phyloP scores from a whole-genome alignment of 2,888 invertebrate species.

The Epistrophella euchroma region DNA sequence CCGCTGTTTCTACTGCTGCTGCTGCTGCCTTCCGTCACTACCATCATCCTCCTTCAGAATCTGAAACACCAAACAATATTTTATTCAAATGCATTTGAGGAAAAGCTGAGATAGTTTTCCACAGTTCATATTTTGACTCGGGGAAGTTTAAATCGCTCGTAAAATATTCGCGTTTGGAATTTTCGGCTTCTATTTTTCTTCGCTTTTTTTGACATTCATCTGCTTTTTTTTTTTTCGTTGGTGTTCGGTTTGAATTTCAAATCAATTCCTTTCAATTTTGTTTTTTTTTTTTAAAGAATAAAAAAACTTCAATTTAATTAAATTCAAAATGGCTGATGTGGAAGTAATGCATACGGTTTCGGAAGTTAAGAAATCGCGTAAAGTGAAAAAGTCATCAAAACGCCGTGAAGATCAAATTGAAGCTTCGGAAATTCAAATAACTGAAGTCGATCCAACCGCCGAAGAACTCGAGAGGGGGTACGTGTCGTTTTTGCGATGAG shows the following conservation, averaged over 20 bases:
- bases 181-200: slow-evolving; percentile 37
- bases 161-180: slow-evolving; percentile 57
- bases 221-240: slow-evolving; percentile 1
- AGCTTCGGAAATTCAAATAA: slow-evolving; percentile 92
- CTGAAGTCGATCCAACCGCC: slow-evolving; percentile 89
- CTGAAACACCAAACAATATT: slow-evolving; percentile 41
- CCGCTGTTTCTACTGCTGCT: not conserved
- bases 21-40: slow-evolving; percentile 16
- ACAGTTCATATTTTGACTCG: slow-evolving; percentile 83
- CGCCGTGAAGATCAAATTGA: slow-evolving; percentile 88
- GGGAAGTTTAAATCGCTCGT: slow-evolving; percentile 80
- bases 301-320: not conserved
- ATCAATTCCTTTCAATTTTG: not conserved
- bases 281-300: slow-evolving; percentile 26
- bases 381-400: slow-evolving; percentile 94
- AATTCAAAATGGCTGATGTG: slow-evolving; percentile 92
- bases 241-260: slow-evolving; percentile 30
- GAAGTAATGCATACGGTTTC: slow-evolving; percentile 94
- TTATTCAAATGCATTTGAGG: slow-evolving; percentile 71
- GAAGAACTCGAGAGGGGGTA: slow-evolving; percentile 91
- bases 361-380: slow-evolving; percentile 93
- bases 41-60: slow-evolving; percentile 3
- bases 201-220: slow-evolving; percentile 9
- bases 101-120: slow-evolving; percentile 72
- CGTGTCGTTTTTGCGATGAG: slow-evolving; percentile 87